Evolutionary conservation across 2,797 vertebrate genomes (phyloP).

Genomic region (Gadopsis marmoratus): DNA sequence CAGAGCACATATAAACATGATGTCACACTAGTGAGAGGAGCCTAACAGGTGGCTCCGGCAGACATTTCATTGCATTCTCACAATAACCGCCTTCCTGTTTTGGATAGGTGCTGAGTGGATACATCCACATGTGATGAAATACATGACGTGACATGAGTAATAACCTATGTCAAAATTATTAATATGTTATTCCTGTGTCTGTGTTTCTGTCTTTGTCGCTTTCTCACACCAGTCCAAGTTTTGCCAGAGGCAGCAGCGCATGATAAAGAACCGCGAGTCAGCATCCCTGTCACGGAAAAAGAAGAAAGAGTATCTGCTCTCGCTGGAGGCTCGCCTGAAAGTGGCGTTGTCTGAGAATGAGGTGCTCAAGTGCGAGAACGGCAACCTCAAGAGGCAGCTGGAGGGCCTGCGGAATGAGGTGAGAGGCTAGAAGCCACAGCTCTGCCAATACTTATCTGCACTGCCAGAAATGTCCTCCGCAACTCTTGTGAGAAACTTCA

Average conservation of each 20-base stretch:
- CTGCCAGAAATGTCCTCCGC: not conserved
- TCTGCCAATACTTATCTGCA: not conserved
- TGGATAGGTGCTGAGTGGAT: constrained; percentile 30
- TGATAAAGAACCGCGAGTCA: constrained; percentile 98
- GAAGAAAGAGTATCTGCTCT: constrained; percentile 96
- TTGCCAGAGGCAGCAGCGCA: constrained; percentile 93
- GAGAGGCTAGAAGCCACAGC: constrained; percentile 42
- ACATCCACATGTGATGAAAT: constrained; percentile 29
- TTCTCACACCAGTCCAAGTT: constrained; percentile 83
- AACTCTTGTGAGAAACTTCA: not conserved
- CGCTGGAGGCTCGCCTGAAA: constrained; percentile 90
- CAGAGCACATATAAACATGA: constrained; percentile 35
- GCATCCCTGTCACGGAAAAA: constrained; percentile 95
- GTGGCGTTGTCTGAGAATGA: constrained; percentile 92
- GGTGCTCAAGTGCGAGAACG: constrained; percentile 93
- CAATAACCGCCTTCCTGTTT: constrained; percentile 46
- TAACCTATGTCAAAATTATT: not conserved
- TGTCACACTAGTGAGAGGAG: constrained; percentile 35
- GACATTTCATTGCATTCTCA: constrained; percentile 27
- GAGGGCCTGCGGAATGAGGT: constrained; percentile 93
- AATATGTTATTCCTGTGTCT: not conserved
- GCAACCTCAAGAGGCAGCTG: constrained; percentile 91
- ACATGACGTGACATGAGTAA: constrained; percentile 2
- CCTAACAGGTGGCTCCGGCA: constrained; percentile 42
- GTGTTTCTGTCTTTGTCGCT: constrained; percentile 23